These are phyloP conservation scores for Drosophila dunni DNA, from an alignment of 1,140 invertebrate genomes.

Conservation along the genomic window DNA sequence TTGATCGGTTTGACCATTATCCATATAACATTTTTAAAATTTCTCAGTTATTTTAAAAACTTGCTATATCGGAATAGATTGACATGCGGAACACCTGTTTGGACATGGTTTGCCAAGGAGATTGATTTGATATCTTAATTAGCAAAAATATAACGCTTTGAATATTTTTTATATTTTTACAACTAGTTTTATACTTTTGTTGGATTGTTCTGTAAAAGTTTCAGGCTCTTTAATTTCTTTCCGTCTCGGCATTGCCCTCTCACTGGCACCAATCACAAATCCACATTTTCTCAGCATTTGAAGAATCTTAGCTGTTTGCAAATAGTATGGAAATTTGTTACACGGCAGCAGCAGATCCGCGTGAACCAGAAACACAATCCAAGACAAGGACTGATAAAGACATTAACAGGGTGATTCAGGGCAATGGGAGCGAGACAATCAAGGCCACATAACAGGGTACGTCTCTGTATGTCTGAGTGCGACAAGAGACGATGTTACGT, in stretches of 20 bases:
- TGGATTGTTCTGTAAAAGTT: too few species aligned
- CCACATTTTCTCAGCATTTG: not conserved
- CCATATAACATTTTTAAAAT: too few species aligned
- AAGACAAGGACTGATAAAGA: constrained; percentile 58
- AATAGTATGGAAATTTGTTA: constrained; percentile 47
- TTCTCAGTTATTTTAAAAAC: too few species aligned
- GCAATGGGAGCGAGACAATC: constrained; percentile 50
- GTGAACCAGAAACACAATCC: constrained; percentile 15
- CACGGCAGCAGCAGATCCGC: constrained; percentile 48
- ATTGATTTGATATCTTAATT: too few species aligned
- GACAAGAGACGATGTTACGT: constrained; percentile 64
- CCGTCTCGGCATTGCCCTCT: not conserved
- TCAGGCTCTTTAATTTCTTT: not conserved
- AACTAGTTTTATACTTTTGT: too few species aligned
- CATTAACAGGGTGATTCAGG: constrained; percentile 37
- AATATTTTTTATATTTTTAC: too few species aligned
- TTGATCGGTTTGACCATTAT: too few species aligned
- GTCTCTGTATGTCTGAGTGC: constrained; percentile 52
- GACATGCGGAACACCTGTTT: too few species aligned
- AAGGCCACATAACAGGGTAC: constrained; percentile 57
- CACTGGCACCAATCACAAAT: not conserved
- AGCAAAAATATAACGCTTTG: too few species aligned
- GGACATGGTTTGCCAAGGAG: too few species aligned
- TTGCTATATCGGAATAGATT: too few species aligned
- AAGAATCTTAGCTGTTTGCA: not conserved